Evolutionary conservation across 2,888 invertebrate species (phyloP), one percentile per base, ranked within the genome.

Genomic region (Buathra laborator): DNA sequence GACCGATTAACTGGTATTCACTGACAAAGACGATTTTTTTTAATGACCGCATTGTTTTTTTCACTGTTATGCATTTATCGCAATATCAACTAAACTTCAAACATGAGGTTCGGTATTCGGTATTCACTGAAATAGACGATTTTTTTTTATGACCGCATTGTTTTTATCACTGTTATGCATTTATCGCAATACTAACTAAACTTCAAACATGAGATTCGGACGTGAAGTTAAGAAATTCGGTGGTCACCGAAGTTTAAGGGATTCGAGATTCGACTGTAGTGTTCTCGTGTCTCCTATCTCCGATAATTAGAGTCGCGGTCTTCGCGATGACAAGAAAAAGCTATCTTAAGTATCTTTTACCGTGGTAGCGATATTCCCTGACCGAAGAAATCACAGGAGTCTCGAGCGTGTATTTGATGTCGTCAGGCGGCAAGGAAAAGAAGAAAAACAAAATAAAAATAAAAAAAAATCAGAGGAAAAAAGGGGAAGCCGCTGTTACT

Each of bases 341-440:
- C 59, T 90, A 90, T 90, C 89, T 90, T 86, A 87, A 89, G 87
- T 89, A 91, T 89, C 89, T 87, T 77, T 81, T 82, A 62, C 78
- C 64, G 64, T 68, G 86, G 85, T 51, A 29, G 37, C 62, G 48
- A 59, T 74, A n/a, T 3, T 48, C n/a, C 62, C n/a, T 16, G 24
- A 64, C 12, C 3, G 32, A 46, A 29, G 59, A 59, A 43, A 62
- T 59, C 59, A 59, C 59, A 59, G n/a, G 14, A 48, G 64, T 43
- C 19, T 7, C 16, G n/a, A 66, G n/a, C 64, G 16, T 66, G 64
- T n/a, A 43, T 66, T 43, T 43, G 64, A 66, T 66, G 64, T 66
- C 64, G 64, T 66, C 16, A 37, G 37, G 12, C 24, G 56, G 37
- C 9, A 48, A 66, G 32, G 64, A 56, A 51, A 44, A 46, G 64